phyloP scores from a whole-genome alignment of 2,797 vertebrate species.

The Spheniscus humboldti region DNA sequence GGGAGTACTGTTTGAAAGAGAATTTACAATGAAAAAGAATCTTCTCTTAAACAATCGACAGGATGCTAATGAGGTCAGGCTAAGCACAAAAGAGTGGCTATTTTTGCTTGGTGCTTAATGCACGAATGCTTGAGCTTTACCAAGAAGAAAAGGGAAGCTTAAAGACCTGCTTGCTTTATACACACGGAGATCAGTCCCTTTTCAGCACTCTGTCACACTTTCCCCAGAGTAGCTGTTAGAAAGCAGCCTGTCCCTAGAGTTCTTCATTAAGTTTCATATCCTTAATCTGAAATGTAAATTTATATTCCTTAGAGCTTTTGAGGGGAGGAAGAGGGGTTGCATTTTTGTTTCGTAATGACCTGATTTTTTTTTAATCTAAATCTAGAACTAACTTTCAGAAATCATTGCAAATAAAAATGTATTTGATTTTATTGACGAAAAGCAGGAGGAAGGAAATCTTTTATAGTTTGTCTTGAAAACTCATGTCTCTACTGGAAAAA shows the following conservation, averaged over 20 bases:
- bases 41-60: constrained; percentile 31
- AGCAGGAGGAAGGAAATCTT: neutral
- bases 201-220: neutral
- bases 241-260: neutral
- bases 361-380: neutral
- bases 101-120: neutral
- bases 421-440: neutral
- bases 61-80: constrained; percentile 32
- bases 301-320: neutral
- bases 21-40: constrained; percentile 47
- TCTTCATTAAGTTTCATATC: neutral
- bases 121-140: neutral
- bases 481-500: neutral
- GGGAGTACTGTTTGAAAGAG: constrained; percentile 4
- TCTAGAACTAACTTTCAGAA: neutral
- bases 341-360: neutral
- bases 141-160: neutral
- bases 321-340: neutral
- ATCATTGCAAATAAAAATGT: neutral
- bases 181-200: neutral
- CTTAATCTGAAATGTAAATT: constrained; percentile 6
- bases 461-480: neutral
- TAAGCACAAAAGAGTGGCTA: neutral
- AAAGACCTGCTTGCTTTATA: neutral
- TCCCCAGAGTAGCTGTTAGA: neutral